Evolutionary conservation across 2,888 invertebrate species (phyloP).

Genomic region (Tortrix viridana): DNA sequence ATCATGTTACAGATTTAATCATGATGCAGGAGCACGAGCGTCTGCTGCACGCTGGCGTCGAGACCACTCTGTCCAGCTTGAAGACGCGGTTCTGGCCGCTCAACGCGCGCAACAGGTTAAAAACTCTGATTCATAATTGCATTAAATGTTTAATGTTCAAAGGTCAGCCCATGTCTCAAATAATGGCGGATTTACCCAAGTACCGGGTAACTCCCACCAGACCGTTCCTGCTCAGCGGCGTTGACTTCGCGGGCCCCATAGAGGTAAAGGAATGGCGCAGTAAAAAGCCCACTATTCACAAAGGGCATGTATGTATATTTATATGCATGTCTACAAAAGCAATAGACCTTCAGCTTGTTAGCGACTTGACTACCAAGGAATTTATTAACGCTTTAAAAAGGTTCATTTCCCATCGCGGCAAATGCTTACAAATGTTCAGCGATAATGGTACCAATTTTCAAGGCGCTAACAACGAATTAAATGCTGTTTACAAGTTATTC

Average conservation of each 20-base stretch:
- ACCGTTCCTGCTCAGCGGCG: too few species aligned
- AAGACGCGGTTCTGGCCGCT: constrained; percentile 6
- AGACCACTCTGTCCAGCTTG: constrained; percentile 7
- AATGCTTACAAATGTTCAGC: constrained; percentile 1
- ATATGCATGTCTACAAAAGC: constrained; percentile 7
- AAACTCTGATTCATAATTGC: constrained; percentile 1
- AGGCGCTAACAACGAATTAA: not conserved
- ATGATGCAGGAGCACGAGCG: constrained; percentile 7
- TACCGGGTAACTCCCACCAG: too few species aligned
- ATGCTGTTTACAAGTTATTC: not conserved
- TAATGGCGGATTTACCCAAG: too few species aligned
- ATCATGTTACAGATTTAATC: constrained; percentile 5
- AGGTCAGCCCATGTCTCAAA: not conserved
- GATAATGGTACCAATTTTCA: constrained; percentile 11
- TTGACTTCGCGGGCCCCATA: too few species aligned
- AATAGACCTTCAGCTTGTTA: constrained; percentile 3
- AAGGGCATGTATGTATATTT: too few species aligned
- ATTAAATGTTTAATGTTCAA: constrained; percentile 10
- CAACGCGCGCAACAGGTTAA: constrained; percentile 1
- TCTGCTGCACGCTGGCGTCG: too few species aligned
- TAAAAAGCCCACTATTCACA: too few species aligned
- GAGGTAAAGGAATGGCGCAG: too few species aligned
- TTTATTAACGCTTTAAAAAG: constrained; percentile 4
- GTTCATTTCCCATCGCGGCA: not conserved
- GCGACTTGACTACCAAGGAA: constrained; percentile 1